phyloP scores from a whole-genome alignment of 2,888 invertebrate species.

The Drosophila mettleri region DNA sequence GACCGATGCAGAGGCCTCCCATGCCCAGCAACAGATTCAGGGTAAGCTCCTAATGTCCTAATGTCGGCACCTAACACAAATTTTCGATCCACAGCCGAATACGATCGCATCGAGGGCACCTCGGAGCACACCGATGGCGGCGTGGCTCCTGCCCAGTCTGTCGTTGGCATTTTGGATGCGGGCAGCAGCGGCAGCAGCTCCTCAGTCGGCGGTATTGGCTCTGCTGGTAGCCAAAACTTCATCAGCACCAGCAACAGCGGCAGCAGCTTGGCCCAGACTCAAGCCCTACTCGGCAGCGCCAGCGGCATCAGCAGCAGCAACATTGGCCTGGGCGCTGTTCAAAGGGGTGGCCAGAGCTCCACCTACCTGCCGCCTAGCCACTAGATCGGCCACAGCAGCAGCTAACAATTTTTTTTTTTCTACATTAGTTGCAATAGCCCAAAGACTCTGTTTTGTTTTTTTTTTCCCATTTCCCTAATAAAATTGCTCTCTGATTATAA shows the following conservation, averaged over 20 bases:
- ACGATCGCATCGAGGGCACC: constrained; percentile 81
- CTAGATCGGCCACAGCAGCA: constrained; percentile 26
- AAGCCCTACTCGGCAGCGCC: constrained; percentile 23
- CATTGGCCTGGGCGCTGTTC: constrained; percentile 7
- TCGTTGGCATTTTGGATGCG: constrained; percentile 79
- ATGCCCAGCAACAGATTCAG: constrained; percentile 83
- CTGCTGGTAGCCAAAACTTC: constrained; percentile 19
- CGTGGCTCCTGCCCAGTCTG: constrained; percentile 82
- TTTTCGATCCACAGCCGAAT: constrained; percentile 71
- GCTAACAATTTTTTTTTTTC: constrained; percentile 43
- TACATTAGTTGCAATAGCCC: constrained; percentile 41
- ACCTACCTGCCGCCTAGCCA: constrained; percentile 71
- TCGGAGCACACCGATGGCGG: constrained; percentile 82
- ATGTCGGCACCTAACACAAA: no score
- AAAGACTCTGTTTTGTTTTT: constrained; percentile 19
- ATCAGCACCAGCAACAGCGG: constrained; percentile 4
- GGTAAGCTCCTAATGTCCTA: constrained; percentile 54
- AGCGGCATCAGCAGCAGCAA: constrained; percentile 20
- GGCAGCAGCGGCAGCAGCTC: constrained; percentile 36
- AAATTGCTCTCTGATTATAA: constrained; percentile 18
- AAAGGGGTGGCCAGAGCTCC: constrained; percentile 52
- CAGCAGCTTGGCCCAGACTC: constrained; percentile 9
- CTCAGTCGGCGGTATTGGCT: constrained; percentile 5
- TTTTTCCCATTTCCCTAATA: constrained; percentile 22
- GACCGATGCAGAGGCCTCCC: constrained; percentile 82